Conservation (phyloP, 2,888 invertebrate species). For the Brassicogethes aeneus region DNA sequence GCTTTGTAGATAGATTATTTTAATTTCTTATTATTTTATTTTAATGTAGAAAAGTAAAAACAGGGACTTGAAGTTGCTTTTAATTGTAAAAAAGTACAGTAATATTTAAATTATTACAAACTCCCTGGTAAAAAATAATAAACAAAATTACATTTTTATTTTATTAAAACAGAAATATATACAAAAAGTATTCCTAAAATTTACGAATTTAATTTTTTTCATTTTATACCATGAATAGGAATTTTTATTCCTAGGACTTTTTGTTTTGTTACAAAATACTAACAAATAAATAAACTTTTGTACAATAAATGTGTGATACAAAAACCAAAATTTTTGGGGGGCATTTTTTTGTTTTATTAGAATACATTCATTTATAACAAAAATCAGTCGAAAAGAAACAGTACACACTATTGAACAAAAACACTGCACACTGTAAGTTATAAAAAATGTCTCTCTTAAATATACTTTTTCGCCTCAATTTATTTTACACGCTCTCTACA, state of each 20-base stretch:
- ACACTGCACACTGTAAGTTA: slow-evolving; percentile 37
- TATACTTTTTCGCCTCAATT: slow-evolving; percentile 7
- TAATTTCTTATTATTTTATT: too few relatives aligned
- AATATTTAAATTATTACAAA: too few relatives aligned
- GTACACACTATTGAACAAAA: slow-evolving; percentile 37
- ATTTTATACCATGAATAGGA: not conserved
- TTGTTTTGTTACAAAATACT: slow-evolving; percentile 1
- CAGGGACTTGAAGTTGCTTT: too few relatives aligned
- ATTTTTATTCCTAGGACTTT: not conserved
- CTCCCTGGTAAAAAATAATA: too few relatives aligned
- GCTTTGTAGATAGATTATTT: too few relatives aligned
- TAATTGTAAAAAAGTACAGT: too few relatives aligned
- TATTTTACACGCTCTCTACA: slow-evolving; percentile 41
- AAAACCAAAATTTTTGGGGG: slow-evolving; percentile 23
- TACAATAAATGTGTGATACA: slow-evolving; percentile 24
- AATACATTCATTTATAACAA: slow-evolving; percentile 34
- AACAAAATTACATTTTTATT: not conserved
- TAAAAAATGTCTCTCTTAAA: slow-evolving; percentile 32
- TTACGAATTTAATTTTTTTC: not conserved
- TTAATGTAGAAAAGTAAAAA: too few relatives aligned
- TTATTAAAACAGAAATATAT: not conserved
- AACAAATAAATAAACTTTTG: not conserved
- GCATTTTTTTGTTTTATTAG: slow-evolving; percentile 32
- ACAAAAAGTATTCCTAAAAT: not conserved
- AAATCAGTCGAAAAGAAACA: slow-evolving; percentile 40